Base-by-base conservation (phyloP, 1,140 invertebrate genomes). In the Zaprionus taronus region DNA sequence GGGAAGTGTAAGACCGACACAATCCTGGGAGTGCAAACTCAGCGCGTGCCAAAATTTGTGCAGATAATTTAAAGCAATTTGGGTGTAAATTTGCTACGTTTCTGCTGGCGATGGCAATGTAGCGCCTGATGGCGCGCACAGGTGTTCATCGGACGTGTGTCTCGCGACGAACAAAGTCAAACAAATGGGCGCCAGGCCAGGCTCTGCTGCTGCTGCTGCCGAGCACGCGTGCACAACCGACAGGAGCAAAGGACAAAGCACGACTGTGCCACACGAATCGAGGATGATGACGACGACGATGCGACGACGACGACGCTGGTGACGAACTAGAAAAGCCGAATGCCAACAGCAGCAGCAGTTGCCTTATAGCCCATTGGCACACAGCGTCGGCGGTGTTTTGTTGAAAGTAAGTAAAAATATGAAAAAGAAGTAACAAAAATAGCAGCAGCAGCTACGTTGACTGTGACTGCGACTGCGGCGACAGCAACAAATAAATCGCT, bases 371-470 rank as follows among this genome's bases (percentile, higher is more conserved):
- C 70, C 69, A 75, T 83, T 55, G 63, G 63, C 67, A 69, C 60
- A 62, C 60, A 62, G 73, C 41, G 64, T 60, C 76, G 77, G 75
- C 66, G 79, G 76, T 66, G 65, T 85, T 75, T 75, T 77, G 69
- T 79, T 79, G 78, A 81, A 89, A 79, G 78, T 77, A 84, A 90
- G 79, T 79, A 72, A 74, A 90, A 90, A 90, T 89, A 89, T 89
- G 84, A 81, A 80, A 80, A 89, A 89, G 81, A 84, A 89, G 85
- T 90, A 84, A 90, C 84, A 80, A 89, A 89, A 89, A 89, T 90
- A 89, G 72, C 79, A 90, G 75, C 64, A 44, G 60, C 62, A 26
- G 17, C 47, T 36, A 55, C 61, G 53, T 11, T 51, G 57, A 55
- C 73, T 53, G 44, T 53, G 70, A 31, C 80, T 26, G 66, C 77